Conservation (phyloP, 2,888 invertebrate genomes). For the Idaea aversata region DNA sequence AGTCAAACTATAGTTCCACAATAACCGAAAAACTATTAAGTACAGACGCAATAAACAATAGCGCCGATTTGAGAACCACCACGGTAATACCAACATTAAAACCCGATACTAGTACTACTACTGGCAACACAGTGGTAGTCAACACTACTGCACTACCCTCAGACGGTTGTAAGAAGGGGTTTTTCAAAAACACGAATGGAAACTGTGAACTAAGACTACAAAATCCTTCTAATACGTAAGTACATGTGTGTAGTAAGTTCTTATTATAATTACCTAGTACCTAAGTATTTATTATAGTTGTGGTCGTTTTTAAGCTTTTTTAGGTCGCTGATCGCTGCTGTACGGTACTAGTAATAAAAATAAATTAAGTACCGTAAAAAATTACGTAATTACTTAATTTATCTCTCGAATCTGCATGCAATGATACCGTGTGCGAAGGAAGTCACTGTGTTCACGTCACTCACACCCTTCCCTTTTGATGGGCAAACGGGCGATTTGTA, state of each 20-base stretch:
- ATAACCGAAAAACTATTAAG: background rate
- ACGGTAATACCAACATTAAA: background rate
- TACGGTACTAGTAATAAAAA: no score
- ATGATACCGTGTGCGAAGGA: no score
- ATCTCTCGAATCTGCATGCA: no score
- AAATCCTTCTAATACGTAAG: slow-evolving; percentile 67
- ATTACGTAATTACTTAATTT: no score
- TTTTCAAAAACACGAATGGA: slow-evolving; percentile 59
- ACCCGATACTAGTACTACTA: background rate
- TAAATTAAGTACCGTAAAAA: no score
- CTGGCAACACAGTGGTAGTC: background rate
- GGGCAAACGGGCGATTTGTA: no score
- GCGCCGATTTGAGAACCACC: slow-evolving; percentile 19
- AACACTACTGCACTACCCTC: slow-evolving; percentile 25
- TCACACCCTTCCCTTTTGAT: no score
- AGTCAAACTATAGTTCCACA: slow-evolving; percentile 5
- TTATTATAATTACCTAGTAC: background rate
- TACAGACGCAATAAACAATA: slow-evolving; percentile 3
- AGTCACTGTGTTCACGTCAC: no score
- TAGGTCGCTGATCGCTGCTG: no score
- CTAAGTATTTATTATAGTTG: no score
- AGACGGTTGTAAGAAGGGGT: slow-evolving; percentile 60
- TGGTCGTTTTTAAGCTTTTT: no score
- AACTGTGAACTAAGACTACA: slow-evolving; percentile 65
- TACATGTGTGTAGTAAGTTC: slow-evolving; percentile 25